Evolutionary conservation across 2,888 invertebrate genomes (phyloP).

Genomic region (Notodonta ziczac): DNA sequence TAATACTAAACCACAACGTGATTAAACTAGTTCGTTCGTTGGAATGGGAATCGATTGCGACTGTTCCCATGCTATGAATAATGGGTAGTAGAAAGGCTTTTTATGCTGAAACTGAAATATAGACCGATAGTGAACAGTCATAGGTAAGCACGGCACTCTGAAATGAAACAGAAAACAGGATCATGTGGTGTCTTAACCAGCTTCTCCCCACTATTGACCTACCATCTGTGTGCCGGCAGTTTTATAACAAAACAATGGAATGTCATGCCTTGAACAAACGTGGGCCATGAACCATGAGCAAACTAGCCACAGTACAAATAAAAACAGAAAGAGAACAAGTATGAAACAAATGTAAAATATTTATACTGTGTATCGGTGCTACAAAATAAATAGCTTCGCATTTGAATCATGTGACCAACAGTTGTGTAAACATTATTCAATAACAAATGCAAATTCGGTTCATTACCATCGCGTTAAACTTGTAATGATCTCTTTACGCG

Average conservation of each 20-base stretch:
- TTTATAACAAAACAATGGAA: neutral
- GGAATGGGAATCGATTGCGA: neutral
- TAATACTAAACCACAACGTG: neutral
- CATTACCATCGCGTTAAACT: constrained; percentile 19
- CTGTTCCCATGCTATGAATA: neutral
- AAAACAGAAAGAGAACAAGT: neutral
- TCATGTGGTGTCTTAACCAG: no score
- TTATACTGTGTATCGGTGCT: neutral
- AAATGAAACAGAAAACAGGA: no score
- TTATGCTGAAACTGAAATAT: no score
- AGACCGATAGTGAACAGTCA: no score
- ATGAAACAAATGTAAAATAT: neutral
- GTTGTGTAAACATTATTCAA: constrained; percentile 32
- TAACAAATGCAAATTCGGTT: constrained; percentile 23
- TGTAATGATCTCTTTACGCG: constrained; percentile 20
- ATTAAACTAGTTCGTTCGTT: constrained; percentile 2
- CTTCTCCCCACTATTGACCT: neutral
- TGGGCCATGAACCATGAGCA: neutral
- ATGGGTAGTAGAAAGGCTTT: no score
- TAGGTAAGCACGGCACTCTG: no score
- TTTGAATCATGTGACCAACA: constrained; percentile 23
- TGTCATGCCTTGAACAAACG: neutral
- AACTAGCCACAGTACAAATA: neutral
- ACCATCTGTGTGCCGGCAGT: neutral
- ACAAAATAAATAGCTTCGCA: neutral